Base-by-base conservation (phyloP, 2,797 vertebrate species). In the Myotis myotis region DNA sequence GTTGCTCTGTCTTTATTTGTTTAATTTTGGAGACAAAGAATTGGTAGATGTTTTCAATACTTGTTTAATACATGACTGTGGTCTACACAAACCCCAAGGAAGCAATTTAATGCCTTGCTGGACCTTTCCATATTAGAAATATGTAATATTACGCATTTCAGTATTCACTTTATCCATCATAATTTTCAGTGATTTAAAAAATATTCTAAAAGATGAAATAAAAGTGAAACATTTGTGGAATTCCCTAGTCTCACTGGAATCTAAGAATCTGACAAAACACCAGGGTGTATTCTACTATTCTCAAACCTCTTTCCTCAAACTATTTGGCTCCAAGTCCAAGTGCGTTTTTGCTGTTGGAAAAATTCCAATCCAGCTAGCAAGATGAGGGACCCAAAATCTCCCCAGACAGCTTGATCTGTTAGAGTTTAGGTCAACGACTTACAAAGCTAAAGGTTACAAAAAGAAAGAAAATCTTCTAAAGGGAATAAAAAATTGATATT, bases 401-500 rank as follows among this genome's bases (percentile, higher is more conserved):
- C 75, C 90, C 49, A 30, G 90, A 90, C 91, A 96, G 82, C 91
- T 84, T 94, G 94, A 97, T 96, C 53, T 62, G 96, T 96, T 71
- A 86, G 79, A 71, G 66, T 85, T 88, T 57, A 62, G 79, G 93
- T 84, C 94, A 89, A 68, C 3, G 60, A 93, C 90, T 93, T 93
- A 70, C 2, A 6, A 93, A 95, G 95, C 66, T 62, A 93, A 91
- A 97, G 93, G 91, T 96, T 96, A 96, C 44, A 62, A 66, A 95
- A 96, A 84, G 93, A 96, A 97, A 97, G 94, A 92, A 94, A 96
- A 90, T 92, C 92, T 95, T 95, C 97, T 91, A 91, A 82, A 76
- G 36, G 88, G 60, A 95, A 93, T 84, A 89, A 92, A 96, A 93
- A 96, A 84, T 81, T 44, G 87, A 86, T 80, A 88, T 71, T 90